Evolutionary conservation across 92 coral and sea anemone genomes (phyloP).

Genomic region (Blastomussa wellsi): DNA sequence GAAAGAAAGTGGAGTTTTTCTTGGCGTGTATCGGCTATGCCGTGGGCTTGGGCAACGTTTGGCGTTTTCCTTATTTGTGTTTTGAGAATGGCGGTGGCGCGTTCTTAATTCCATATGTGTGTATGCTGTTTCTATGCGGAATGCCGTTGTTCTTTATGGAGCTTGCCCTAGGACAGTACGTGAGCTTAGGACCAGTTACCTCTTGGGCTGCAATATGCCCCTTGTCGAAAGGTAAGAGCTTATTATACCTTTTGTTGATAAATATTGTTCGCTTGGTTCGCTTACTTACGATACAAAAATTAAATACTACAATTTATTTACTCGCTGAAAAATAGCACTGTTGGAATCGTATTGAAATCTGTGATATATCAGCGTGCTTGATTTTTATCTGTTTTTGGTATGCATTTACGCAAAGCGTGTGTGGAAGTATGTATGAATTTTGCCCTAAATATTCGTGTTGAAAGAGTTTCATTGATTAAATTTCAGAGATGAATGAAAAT

Average conservation of each 20-base stretch:
- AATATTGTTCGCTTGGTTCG: background rate
- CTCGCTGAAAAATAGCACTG: background rate
- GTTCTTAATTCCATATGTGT: conserved; percentile 88
- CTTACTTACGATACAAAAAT: conserved; percentile 10
- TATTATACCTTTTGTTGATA: background rate
- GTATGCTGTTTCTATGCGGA: conserved; percentile 91
- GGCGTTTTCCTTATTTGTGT: conserved; percentile 97
- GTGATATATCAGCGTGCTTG: background rate
- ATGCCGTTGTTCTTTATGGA: conserved; percentile 99
- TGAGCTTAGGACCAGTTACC: conserved; percentile 97
- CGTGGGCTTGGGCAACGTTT: conserved; percentile 95
- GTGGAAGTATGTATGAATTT: too few species aligned
- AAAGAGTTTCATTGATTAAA: background rate
- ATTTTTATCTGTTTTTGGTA: background rate
- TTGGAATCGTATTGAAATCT: conserved; percentile 2
- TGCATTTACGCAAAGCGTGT: background rate
- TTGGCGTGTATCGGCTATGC: conserved; percentile 96
- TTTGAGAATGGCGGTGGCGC: conserved; percentile 99
- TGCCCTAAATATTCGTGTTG: background rate
- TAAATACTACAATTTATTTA: background rate
- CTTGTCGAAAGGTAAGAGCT: conserved; percentile 83
- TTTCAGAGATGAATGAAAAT: conserved; percentile 27
- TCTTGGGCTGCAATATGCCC: conserved; percentile 99
- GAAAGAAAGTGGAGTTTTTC: conserved; percentile 94
- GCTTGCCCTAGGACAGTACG: conserved; percentile 90